A percentile compares a stretch with the other conserved stretches of the same genome.
Conservation (phyloP, 2,797 vertebrate genomes). For the Arnoldichthys spilopterus region DNA sequence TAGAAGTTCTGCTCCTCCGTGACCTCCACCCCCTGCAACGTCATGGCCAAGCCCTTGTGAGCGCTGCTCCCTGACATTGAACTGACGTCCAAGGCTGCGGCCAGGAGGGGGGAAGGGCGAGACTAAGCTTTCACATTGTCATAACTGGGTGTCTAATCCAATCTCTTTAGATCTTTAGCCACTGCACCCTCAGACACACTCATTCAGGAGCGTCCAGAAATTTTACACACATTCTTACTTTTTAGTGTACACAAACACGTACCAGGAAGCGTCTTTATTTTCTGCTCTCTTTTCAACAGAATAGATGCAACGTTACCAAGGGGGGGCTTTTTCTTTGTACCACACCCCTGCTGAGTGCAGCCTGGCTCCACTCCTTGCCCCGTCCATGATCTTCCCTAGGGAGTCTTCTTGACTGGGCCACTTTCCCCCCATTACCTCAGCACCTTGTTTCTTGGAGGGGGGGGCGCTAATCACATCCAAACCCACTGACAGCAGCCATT, state of each 20-base stretch:
- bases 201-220: constrained; percentile 13
- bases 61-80: constrained; percentile 53
- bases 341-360: constrained; percentile 47
- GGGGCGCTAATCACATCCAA: constrained; percentile 49
- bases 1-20: constrained; percentile 62
- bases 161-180: constrained; percentile 27
- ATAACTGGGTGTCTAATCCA: constrained; percentile 37
- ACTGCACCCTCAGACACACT: not conserved
- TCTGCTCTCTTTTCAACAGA: constrained; percentile 36
- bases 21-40: constrained; percentile 48
- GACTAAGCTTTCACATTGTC: constrained; percentile 18
- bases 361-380: constrained; percentile 36
- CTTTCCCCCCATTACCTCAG: constrained; percentile 38
- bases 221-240: constrained; percentile 11
- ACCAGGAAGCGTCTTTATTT: not conserved
- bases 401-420: constrained; percentile 30
- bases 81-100: constrained; percentile 51
- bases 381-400: constrained; percentile 34
- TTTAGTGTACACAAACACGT: constrained; percentile 3
- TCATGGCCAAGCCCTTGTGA: constrained; percentile 30
- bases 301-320: not conserved
- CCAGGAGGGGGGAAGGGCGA: constrained; percentile 11
- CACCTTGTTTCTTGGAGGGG: constrained; percentile 8
- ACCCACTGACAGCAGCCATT: constrained; percentile 49
- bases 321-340: constrained; percentile 10